These are phyloP conservation scores for Hystrix cristata DNA, from an alignment of 2,113 vertebrate species.

Conservation along the genomic window DNA sequence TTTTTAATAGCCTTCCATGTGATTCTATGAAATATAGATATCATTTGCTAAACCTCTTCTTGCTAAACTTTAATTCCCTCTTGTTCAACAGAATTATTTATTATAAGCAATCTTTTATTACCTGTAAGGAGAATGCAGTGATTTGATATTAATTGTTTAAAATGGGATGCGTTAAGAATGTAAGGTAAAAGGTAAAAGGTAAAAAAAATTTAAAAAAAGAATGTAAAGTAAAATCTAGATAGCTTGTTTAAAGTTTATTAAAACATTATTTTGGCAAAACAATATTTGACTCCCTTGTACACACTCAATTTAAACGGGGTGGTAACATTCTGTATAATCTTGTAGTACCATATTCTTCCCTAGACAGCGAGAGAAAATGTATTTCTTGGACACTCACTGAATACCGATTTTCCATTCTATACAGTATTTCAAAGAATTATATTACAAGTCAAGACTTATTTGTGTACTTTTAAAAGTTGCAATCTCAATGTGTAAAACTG, in stretches of 20 bases:
- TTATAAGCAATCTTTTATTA: background rate
- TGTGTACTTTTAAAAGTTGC: background rate
- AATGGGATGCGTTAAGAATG: background rate
- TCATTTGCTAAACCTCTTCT: background rate
- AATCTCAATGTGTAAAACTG: slow-evolving; percentile 11
- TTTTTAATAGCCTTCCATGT: background rate
- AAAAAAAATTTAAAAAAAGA: background rate
- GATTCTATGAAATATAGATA: rapidly evolving
- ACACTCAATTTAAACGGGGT: rapidly evolving
- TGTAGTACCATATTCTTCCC: background rate
- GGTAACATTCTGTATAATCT: background rate
- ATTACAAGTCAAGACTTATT: background rate
- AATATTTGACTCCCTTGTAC: background rate
- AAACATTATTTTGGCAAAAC: background rate
- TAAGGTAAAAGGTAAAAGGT: background rate
- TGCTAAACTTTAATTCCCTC: background rate
- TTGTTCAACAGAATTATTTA: background rate
- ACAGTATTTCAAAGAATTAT: background rate
- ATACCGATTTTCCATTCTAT: background rate
- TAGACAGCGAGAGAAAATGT: background rate
- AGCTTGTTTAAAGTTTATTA: background rate
- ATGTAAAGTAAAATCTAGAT: background rate
- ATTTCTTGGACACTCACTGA: background rate
- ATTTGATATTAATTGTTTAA: background rate
- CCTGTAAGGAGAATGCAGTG: background rate